These are phyloP conservation scores for Biston betularia DNA, from an alignment of 2,888 invertebrate species.

Conservation along the genomic window DNA sequence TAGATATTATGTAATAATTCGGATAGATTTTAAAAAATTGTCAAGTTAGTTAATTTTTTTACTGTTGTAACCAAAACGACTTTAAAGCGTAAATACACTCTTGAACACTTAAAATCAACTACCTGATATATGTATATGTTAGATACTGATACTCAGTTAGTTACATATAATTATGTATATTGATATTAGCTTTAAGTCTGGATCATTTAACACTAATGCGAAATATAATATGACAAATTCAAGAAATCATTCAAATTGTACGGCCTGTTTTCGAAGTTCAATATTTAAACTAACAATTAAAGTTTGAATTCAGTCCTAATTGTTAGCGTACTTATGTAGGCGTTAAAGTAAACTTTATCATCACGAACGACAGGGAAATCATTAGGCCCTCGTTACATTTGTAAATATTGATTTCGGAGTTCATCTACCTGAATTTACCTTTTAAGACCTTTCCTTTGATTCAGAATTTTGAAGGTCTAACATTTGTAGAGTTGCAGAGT, in stretches of 20 bases:
- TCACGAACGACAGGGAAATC: constrained; percentile 1
- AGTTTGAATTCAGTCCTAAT: constrained; percentile 9
- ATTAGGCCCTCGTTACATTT: constrained; percentile 16
- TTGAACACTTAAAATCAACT: no score
- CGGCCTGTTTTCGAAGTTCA: background rate
- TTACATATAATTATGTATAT: background rate
- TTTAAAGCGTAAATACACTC: no score
- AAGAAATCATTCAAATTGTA: background rate
- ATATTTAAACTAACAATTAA: constrained; percentile 13
- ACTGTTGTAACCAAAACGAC: no score
- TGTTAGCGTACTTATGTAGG: constrained; percentile 6
- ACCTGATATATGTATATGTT: no score
- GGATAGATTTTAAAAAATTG: no score
- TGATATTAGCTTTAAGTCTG: background rate
- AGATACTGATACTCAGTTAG: no score
- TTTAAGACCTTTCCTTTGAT: background rate
- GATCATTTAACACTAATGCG: no score
- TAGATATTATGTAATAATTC: no score
- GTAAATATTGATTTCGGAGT: constrained; percentile 28
- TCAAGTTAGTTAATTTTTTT: no score
- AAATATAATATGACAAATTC: no score
- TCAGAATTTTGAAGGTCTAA: no score
- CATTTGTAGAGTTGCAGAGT: no score
- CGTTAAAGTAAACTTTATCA: constrained; percentile 14
- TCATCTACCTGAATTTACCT: background rate